Evolutionary conservation across 2,888 invertebrate genomes (phyloP).

Genomic region (Parasteatoda lunata): DNA sequence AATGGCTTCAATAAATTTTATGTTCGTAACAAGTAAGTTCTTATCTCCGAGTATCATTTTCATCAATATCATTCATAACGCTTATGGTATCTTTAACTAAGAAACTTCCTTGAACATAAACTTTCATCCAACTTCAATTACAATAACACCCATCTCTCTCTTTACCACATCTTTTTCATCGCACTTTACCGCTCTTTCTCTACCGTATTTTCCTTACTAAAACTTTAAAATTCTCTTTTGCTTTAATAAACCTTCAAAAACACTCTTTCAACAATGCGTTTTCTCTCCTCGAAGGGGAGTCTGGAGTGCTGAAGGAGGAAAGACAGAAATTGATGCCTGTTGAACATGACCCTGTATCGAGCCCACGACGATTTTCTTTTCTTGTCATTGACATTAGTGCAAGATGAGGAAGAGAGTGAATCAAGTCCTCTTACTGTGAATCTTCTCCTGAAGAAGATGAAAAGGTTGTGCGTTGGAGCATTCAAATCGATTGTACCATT

Average conservation of each 20-base stretch:
- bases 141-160: no score
- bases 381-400: constrained; percentile 14
- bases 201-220: not conserved
- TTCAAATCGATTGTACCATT: constrained; percentile 31
- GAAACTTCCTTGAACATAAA: no score
- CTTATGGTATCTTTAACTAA: no score
- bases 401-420: not conserved
- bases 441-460: constrained; percentile 6
- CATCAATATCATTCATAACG: no score
- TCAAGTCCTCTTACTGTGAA: not conserved
- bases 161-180: no score
- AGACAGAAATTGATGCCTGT: constrained; percentile 18
- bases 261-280: not conserved
- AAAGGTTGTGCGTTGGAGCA: not conserved
- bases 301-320: not conserved
- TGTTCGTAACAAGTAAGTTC: no score
- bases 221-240: not conserved
- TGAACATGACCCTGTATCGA: constrained; percentile 21
- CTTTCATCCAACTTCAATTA: no score
- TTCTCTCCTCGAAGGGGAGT: no score
- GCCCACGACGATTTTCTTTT: not conserved
- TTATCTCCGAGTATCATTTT: no score
- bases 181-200: not conserved
- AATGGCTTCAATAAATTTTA: no score
- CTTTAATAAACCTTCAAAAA: constrained; percentile 12